phyloP scores from a whole-genome alignment of 1,140 invertebrate species.

The Vanessa atalanta region DNA sequence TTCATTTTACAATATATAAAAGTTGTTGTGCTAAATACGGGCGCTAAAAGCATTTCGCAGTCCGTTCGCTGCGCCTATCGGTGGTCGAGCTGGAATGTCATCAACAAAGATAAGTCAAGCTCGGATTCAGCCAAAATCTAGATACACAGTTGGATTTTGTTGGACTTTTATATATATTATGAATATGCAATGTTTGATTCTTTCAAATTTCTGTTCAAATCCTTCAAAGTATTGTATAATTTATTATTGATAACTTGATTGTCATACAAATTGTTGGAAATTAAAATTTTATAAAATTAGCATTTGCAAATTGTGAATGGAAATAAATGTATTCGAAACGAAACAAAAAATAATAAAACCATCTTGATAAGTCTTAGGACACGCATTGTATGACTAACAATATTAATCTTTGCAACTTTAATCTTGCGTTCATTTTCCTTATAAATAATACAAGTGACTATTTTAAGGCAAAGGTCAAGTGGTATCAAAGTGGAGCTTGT shows the following conservation, averaged over 20 bases:
- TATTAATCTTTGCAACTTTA: background rate
- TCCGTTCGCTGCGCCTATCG: conserved; percentile 74
- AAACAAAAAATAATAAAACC: background rate
- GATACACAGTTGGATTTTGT: conserved; percentile 6
- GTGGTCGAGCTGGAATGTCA: conserved; percentile 72
- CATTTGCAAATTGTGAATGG: background rate
- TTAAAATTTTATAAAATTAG: too few relatives aligned
- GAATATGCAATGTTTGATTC: background rate
- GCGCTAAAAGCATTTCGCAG: conserved; percentile 79
- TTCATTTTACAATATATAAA: conserved; percentile 39
- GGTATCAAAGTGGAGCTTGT: conserved; percentile 14
- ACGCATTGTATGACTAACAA: conserved; percentile 15
- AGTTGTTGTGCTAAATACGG: conserved; percentile 51
- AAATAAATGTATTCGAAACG: too few relatives aligned
- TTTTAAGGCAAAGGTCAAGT: conserved; percentile 25
- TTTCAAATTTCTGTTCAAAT: background rate
- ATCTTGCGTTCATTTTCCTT: conserved; percentile 23
- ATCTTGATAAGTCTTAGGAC: conserved; percentile 10
- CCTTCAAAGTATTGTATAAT: too few relatives aligned
- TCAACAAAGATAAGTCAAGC: conserved; percentile 72
- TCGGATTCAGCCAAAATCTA: conserved; percentile 41
- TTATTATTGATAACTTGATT: too few relatives aligned
- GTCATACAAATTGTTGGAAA: too few relatives aligned
- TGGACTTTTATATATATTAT: background rate
- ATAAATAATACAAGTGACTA: conserved; percentile 6